Evolutionary conservation across 2,888 invertebrate species (phyloP), one percentile per base, ranked within the genome.

Genomic region (Eretmocerus hayati): DNA sequence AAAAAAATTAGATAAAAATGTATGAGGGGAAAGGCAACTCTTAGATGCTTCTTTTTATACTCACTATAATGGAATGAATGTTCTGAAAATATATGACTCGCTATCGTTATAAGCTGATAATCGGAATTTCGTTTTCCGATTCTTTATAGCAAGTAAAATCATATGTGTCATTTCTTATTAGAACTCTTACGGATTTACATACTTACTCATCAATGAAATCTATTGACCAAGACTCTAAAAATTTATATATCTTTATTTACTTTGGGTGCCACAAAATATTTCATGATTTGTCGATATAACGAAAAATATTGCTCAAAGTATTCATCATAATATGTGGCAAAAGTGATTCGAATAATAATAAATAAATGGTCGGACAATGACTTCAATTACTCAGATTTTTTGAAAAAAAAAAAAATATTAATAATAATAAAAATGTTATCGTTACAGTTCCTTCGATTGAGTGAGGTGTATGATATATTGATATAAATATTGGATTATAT

Each of bases 21-120:
- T 42, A 45, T 43, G 36, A 35, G 15, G 23, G 20, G 16, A 45
- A 50, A 50, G 41, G 42, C 47, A 53, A 50, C 39, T 44, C 42
- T 48, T 48, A 44, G 48, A 44, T 50, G 53, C 57, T 59, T 59
- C 57, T 58, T 59, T 59, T 58, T 59, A 56, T 59, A 59, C 56
- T 59, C 56, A 54, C 55, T 55, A 30, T 30, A 53, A 53, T 33
- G 45, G 42, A 50, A 53, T 42, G 37, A 39, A 50, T 49, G 48
- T 50, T 47, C 47, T 40, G 45, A 53, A 42, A 32, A 45, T 48
- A 45, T 22, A 45, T 42, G 44, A n/a, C n/a, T n/a, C n/a, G n/a
- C n/a, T n/a, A n/a, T n/a, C n/a, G n/a, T n/a, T n/a, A n/a, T n/a
- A n/a, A n/a, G n/a, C n/a, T n/a, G n/a, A n/a, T n/a, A n/a, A n/a